These are phyloP conservation scores for Mesoclemmys tuberculata DNA, from an alignment of 2,113 vertebrate genomes.

Conservation along the genomic window DNA sequence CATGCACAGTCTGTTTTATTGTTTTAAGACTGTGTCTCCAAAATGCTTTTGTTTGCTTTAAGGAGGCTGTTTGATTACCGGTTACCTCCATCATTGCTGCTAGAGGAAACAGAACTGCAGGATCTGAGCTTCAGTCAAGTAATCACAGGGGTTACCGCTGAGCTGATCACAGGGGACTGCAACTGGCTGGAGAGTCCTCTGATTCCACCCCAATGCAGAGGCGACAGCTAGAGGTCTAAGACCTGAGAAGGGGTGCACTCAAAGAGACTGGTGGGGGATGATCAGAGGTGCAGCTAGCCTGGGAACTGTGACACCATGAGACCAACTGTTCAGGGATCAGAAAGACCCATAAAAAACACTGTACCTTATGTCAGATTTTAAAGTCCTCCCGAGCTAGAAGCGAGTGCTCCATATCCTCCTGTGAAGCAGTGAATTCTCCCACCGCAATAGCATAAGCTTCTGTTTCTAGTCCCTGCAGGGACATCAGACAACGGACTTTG, in stretches of 20 bases:
- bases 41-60: constrained; percentile 35
- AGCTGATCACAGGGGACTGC: constrained; percentile 5
- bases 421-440: neutral
- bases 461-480: neutral
- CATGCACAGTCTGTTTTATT: neutral
- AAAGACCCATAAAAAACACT: neutral
- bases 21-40: constrained; percentile 27
- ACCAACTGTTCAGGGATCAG: neutral
- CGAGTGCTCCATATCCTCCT: rapidly evolving
- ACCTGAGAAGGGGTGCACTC: rapidly evolving
- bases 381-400: neutral
- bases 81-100: constrained; percentile 64
- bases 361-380: neutral
- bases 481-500: neutral
- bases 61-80: constrained; percentile 55
- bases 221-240: neutral
- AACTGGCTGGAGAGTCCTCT: neutral
- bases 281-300: neutral
- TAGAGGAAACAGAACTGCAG: constrained; percentile 57
- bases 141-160: neutral
- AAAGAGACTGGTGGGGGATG: neutral
- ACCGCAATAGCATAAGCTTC: neutral
- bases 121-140: neutral
- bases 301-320: neutral
- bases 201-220: neutral